Conservation (phyloP, 2,113 vertebrate genomes). For the Apodemus sylvaticus region DNA sequence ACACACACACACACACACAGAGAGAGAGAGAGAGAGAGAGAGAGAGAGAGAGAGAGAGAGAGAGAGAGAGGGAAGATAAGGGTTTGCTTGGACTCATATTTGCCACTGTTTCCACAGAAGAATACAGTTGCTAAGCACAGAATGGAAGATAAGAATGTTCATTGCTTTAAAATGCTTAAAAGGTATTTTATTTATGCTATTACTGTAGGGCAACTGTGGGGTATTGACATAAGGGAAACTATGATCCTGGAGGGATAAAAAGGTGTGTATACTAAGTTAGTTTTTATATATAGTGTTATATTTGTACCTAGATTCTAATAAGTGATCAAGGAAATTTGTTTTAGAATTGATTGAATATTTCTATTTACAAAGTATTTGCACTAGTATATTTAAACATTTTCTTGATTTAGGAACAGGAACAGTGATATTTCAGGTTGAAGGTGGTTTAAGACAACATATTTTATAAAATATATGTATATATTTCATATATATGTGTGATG, state of each 20-base stretch:
- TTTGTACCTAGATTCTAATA: not conserved
- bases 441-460: not conserved
- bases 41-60: not conserved
- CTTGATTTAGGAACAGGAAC: not conserved
- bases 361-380: not conserved
- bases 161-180: not conserved
- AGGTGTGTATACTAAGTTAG: not conserved
- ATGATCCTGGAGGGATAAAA: not conserved
- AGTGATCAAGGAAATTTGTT: not conserved
- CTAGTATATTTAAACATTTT: not conserved
- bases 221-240: not conserved
- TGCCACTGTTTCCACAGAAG: too few relatives aligned
- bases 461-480: not conserved
- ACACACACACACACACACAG: not conserved
- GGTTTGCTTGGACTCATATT: not conserved
- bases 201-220: too few relatives aligned
- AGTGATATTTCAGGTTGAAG: not conserved
- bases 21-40: not conserved
- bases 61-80: not conserved
- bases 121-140: not conserved
- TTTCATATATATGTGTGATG: not conserved
- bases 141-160: not conserved
- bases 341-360: not conserved
- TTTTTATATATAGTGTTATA: not conserved
- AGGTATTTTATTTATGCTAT: not conserved